Evolutionary conservation across 2,888 invertebrate species (phyloP), one percentile per base, ranked within the genome.

Genomic region (Cephonodes hylas): DNA sequence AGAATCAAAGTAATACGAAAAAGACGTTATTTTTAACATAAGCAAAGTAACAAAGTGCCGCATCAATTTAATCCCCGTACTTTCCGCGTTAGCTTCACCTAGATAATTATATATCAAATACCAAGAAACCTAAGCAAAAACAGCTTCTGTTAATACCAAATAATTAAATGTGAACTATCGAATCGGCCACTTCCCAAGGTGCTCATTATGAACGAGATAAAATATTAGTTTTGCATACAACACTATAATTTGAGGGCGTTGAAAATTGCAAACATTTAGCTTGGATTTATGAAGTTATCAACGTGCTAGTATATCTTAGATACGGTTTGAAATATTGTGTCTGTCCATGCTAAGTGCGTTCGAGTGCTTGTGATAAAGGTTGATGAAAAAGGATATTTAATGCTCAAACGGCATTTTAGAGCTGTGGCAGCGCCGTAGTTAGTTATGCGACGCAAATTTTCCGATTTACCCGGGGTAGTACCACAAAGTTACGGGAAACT

Each of bases 211-310:
- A 69, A 70, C 73, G 75, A 74, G 68, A 66, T 72, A 80, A 80
- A 85, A 80, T 74, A 75, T 81, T 75, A 77, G 75, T 76, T 75
- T 78, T 70, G 73, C 71, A 42, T 66, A 67, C 72, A 71, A 73
- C 67, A 73, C 83, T 84, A 78, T 86, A 85, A 85, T 86, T 86
- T 83, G 71, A 72, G 65, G 75, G 70, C 71, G 73, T 75, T 79
- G 76, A 82, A 77, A 74, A 74, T 78, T 76, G 70, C 70, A 72
- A 45, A 48, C 46, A 25, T 59, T 31, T 38, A 60, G 60, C 34
- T 48, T 42, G 27, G 34, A 60, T 60, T 38, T 53, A 53, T 53
- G 48, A 60, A 48, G 38, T 60, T 48, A 60, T 60, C 25, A 42
- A 38, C n/a, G 8, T 3, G 5, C 13, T 18, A 38, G 23, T 48